phyloP scores from a whole-genome alignment of 2,888 invertebrate genomes.

The Thereva nobilitata region DNA sequence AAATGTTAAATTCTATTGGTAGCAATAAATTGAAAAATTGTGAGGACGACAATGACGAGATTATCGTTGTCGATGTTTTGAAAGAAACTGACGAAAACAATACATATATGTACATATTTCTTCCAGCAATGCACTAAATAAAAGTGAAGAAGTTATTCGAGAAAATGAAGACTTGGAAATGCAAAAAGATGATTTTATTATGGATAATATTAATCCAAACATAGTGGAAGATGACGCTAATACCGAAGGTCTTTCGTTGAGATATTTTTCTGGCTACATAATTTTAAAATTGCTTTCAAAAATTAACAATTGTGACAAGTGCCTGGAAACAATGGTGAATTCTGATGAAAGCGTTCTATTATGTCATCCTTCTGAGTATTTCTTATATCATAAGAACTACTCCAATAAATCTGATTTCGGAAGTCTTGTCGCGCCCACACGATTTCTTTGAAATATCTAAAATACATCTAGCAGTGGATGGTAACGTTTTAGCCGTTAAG shows the following conservation, averaged over 20 bases:
- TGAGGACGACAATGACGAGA: neutral
- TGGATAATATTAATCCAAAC: neutral
- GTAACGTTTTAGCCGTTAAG: too few species aligned
- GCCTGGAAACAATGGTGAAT: neutral
- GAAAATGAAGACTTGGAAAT: neutral
- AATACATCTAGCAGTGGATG: neutral
- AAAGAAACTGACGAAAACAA: neutral
- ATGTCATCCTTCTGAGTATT: constrained; percentile 1
- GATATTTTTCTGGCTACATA: too few species aligned
- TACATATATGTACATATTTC: neutral
- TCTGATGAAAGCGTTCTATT: too few species aligned
- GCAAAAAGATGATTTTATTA: neutral
- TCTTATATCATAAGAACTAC: constrained; percentile 8
- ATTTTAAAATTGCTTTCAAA: neutral
- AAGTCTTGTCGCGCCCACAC: constrained; percentile 1
- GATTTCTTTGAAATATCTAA: neutral
- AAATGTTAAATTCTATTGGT: neutral
- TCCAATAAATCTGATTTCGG: constrained; percentile 1
- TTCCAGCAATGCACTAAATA: neutral
- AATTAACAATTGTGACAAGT: constrained; percentile 1
- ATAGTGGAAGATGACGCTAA: neutral
- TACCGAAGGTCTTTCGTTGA: neutral
- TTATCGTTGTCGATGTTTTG: neutral
- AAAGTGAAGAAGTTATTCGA: neutral
- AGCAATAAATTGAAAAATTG: too few species aligned